A percentile compares a stretch with the other conserved stretches of the same genome.
phyloP scores from a whole-genome alignment of 2,888 invertebrate genomes.

The Drosophila limbata region DNA sequence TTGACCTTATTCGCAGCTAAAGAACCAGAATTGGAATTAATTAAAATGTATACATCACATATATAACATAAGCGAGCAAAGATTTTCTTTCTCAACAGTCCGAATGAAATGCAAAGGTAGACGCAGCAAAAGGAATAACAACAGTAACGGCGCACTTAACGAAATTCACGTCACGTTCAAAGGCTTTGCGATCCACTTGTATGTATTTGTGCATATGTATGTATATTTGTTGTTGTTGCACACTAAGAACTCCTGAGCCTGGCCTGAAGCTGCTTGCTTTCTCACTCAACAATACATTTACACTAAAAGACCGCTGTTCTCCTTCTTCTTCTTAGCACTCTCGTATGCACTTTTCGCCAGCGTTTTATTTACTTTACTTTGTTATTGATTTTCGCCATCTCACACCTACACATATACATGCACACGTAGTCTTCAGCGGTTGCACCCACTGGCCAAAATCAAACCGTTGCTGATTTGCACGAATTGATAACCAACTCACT shows the following conservation, averaged over 20 bases:
- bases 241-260: slow-evolving; percentile 32
- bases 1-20: slow-evolving; percentile 76
- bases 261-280: slow-evolving; percentile 53
- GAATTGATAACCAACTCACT: slow-evolving; percentile 24
- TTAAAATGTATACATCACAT: slow-evolving; percentile 54
- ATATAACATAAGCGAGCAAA: slow-evolving; percentile 30
- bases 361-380: slow-evolving; percentile 78
- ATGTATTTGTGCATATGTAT: slow-evolving; percentile 19
- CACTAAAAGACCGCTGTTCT: slow-evolving; percentile 37
- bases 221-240: slow-evolving; percentile 29
- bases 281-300: slow-evolving; percentile 42
- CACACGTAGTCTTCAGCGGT: slow-evolving; percentile 24
- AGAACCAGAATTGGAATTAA: slow-evolving; percentile 61
- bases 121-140: slow-evolving; percentile 36
- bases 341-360: slow-evolving; percentile 66
- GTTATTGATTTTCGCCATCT: slow-evolving; percentile 76
- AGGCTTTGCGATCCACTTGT: slow-evolving; percentile 38
- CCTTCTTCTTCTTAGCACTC: slow-evolving; percentile 42
- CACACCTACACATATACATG: slow-evolving; percentile 49
- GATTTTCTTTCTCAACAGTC: slow-evolving; percentile 18
- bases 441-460: slow-evolving; percentile 19
- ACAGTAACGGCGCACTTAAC: slow-evolving; percentile 61
- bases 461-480: slow-evolving; percentile 28
- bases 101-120: slow-evolving; percentile 39
- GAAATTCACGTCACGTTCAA: slow-evolving; percentile 76